Conservation (phyloP, 2,113 vertebrate genomes). For the Catagonus wagneri region DNA sequence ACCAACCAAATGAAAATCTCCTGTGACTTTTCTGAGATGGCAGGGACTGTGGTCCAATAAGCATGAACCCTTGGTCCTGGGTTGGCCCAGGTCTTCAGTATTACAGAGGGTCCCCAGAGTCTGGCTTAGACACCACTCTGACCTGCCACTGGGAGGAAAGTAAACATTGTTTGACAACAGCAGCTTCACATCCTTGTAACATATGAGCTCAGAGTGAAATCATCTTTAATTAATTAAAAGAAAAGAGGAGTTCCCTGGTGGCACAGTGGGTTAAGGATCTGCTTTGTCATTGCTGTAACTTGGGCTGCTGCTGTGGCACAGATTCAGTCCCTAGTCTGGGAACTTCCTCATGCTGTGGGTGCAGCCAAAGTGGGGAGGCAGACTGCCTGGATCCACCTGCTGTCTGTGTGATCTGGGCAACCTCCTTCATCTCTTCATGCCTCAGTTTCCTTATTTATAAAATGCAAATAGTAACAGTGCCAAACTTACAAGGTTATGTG, state of each 20-base stretch:
- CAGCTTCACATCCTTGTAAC: neutral
- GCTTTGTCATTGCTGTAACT: too few species aligned
- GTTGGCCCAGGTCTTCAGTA: neutral
- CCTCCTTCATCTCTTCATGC: neutral
- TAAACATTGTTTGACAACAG: neutral
- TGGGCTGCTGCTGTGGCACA: too few species aligned
- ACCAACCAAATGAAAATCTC: neutral
- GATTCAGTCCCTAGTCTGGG: too few species aligned
- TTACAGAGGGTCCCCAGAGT: neutral
- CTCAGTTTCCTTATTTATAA: slow-evolving; percentile 32
- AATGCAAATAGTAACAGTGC: neutral
- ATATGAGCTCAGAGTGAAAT: neutral
- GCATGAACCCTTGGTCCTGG: neutral
- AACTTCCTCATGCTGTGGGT: too few species aligned
- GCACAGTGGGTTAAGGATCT: too few species aligned
- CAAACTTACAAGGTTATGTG: neutral
- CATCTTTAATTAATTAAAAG: neutral
- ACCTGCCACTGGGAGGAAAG: neutral
- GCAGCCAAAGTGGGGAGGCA: neutral
- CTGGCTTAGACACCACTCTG: neutral
- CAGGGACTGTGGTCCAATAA: neutral
- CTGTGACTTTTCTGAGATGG: neutral
- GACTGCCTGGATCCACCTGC: neutral
- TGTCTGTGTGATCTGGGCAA: neutral
- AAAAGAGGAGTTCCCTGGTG: neutral